phyloP scores from a whole-genome alignment of 2,113 vertebrate species.

The Indicator maculatus region DNA sequence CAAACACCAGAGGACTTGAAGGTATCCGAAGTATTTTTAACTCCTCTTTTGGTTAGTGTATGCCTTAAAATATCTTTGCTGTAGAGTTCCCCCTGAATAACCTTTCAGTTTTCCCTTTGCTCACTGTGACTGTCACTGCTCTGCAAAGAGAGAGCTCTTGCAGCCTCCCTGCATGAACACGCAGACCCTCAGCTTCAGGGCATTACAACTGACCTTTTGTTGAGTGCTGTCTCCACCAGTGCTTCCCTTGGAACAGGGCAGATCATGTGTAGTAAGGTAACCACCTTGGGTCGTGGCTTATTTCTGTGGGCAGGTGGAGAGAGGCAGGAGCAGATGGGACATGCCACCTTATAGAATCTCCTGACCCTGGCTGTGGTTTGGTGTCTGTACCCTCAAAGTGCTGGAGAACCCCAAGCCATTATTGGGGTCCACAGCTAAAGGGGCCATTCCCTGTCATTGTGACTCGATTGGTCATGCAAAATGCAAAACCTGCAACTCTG shows the following conservation, averaged over 20 bases:
- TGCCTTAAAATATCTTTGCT: not conserved
- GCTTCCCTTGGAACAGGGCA: not conserved
- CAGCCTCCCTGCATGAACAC: not conserved
- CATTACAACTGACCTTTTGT: not conserved
- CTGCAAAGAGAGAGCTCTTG: not conserved
- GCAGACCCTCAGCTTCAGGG: not conserved
- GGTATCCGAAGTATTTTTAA: not conserved
- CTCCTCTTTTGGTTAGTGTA: not conserved
- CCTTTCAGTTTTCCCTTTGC: not conserved
- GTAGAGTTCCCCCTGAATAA: not conserved
- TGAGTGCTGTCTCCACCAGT: not conserved
- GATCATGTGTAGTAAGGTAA: not conserved
- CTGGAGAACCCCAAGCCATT: not conserved
- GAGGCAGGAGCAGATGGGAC: not conserved
- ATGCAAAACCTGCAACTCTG: not conserved
- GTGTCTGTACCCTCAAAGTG: not conserved
- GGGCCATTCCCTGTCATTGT: accelerated
- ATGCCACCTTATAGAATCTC: accelerated
- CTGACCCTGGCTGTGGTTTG: not conserved
- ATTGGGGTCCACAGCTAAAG: not conserved
- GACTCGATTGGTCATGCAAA: not conserved
- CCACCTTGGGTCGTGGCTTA: not conserved
- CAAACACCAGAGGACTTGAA: not conserved
- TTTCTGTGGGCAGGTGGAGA: accelerated
- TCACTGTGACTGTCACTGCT: not conserved